These are phyloP conservation scores for Lamprologus sp. DNA, from an alignment of 2,113 vertebrate species.

Conservation along the genomic window DNA sequence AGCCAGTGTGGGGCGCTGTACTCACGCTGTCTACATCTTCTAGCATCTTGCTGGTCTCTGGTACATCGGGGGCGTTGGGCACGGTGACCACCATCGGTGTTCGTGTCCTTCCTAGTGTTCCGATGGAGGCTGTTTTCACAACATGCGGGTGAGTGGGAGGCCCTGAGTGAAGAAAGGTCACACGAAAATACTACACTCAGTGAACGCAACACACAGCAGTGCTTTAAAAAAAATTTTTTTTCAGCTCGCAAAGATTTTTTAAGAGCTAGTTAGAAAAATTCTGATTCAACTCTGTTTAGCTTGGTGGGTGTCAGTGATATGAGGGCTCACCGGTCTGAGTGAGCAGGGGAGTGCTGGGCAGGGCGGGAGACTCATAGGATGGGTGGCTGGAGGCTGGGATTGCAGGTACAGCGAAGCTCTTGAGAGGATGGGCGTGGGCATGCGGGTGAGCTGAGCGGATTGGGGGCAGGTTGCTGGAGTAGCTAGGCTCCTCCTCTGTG, in stretches of 20 bases:
- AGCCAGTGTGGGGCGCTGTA: constrained; percentile 37
- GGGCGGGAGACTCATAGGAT: constrained; percentile 76
- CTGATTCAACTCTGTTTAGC: background rate
- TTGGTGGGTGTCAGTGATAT: background rate
- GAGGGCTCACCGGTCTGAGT: constrained; percentile 81
- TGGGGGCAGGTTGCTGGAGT: constrained; percentile 73
- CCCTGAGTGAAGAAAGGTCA: constrained; percentile 50
- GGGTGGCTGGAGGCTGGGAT: constrained; percentile 67
- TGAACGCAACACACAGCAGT: background rate
- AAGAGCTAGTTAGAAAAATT: background rate
- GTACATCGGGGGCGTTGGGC: constrained; percentile 88
- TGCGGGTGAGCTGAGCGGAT: constrained; percentile 81
- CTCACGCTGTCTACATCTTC: constrained; percentile 93
- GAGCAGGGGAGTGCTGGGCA: constrained; percentile 88
- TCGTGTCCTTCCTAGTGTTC: constrained; percentile 87
- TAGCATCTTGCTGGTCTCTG: constrained; percentile 89
- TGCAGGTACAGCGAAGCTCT: constrained; percentile 92
- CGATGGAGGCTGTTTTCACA: constrained; percentile 94
- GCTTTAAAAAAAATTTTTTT: rapidly evolving
- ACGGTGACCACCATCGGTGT: constrained; percentile 89
- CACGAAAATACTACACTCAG: background rate
- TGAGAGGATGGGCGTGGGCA: constrained; percentile 88
- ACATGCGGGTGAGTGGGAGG: constrained; percentile 77
- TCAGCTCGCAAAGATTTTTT: background rate
- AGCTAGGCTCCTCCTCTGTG: constrained; percentile 85